phyloP scores from a whole-genome alignment of 2,888 invertebrate genomes.

The Spilarctia lutea region DNA sequence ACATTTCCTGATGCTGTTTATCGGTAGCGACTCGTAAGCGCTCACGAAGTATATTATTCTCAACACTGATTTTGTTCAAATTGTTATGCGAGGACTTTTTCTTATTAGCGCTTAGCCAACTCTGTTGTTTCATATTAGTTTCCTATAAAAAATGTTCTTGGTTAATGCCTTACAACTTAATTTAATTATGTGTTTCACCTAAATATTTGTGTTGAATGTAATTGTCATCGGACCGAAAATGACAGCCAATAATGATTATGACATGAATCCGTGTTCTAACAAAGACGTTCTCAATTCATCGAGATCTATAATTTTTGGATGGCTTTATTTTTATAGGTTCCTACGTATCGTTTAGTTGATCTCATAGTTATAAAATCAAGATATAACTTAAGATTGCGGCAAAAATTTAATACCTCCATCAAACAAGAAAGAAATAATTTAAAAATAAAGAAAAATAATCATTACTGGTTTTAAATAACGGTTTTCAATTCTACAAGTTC shows the following conservation, averaged over 20 bases:
- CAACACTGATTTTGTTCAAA: slow-evolving; percentile 51
- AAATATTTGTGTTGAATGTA: not conserved
- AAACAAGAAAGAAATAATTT: too few relatives aligned
- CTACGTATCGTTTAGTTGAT: too few relatives aligned
- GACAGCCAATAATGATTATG: not conserved
- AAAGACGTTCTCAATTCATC: not conserved
- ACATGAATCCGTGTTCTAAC: not conserved
- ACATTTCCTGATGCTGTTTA: slow-evolving; percentile 80
- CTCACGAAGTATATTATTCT: slow-evolving; percentile 60
- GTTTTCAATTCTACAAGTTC: too few relatives aligned
- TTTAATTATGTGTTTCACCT: not conserved
- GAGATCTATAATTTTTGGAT: not conserved
- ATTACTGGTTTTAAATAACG: too few relatives aligned
- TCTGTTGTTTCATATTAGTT: slow-evolving; percentile 19
- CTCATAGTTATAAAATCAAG: too few relatives aligned
- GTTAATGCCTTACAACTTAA: not conserved
- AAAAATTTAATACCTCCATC: too few relatives aligned
- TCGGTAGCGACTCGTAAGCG: slow-evolving; percentile 64
- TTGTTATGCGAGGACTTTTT: not conserved
- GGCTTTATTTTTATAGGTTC: not conserved
- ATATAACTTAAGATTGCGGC: too few relatives aligned
- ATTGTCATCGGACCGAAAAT: slow-evolving; percentile 2
- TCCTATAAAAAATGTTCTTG: not conserved
- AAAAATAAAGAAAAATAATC: too few relatives aligned
- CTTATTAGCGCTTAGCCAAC: not conserved